phyloP scores from a whole-genome alignment of 2,113 vertebrate species.

The Athene cunicularia region DNA sequence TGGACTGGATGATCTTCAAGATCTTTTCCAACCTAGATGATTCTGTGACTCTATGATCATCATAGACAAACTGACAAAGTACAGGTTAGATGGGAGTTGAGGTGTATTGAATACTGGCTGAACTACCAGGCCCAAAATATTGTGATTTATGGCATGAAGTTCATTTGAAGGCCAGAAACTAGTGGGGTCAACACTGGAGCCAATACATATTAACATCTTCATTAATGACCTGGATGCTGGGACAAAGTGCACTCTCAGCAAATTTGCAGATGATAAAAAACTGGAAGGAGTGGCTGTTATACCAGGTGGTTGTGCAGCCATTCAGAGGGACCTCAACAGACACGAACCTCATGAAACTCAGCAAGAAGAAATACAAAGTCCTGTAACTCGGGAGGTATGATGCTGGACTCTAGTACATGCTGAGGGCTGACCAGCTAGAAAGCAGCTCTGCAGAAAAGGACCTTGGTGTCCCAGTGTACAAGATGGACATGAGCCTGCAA shows the following conservation, averaged over 20 bases:
- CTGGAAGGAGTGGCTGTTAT: neutral
- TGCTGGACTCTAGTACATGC: neutral
- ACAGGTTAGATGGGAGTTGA: neutral
- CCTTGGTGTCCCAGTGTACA: neutral
- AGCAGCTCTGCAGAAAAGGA: neutral
- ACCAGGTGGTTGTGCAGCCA: neutral
- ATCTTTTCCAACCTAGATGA: too few species aligned
- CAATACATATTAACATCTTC: neutral
- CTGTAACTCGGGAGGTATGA: neutral
- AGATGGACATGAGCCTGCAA: neutral
- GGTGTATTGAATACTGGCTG: neutral
- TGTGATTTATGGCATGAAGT: neutral
- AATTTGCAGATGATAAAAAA: fast-evolving
- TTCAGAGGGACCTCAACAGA: neutral
- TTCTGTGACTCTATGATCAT: neutral
- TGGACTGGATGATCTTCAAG: too few species aligned
- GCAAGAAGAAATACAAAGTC: neutral
- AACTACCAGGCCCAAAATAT: neutral
- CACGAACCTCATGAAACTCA: neutral
- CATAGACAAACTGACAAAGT: neutral
- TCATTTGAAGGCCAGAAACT: neutral
- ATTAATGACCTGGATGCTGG: neutral
- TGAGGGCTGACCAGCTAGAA: neutral
- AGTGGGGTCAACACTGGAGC: neutral
- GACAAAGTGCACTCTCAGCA: neutral